A percentile compares a stretch with the other conserved stretches of the same genome.
Conservation (phyloP, 1,140 invertebrate genomes). For the Calephelis nemesis region DNA sequence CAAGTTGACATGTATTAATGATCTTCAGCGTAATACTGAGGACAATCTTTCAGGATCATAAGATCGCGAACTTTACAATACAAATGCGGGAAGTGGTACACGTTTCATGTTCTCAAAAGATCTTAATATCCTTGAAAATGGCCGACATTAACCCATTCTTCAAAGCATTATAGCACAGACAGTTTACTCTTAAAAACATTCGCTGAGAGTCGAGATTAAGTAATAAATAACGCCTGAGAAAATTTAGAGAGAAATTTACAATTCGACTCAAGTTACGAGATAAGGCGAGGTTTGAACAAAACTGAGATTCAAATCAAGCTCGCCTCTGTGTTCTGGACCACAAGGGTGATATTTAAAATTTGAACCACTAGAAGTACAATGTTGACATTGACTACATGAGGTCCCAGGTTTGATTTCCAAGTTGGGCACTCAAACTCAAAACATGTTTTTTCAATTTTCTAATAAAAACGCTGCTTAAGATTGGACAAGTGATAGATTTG, state of each 20-base stretch:
- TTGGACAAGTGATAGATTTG: no score
- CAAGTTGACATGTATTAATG: slow-evolving; percentile 8
- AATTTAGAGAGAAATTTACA: slow-evolving; percentile 67
- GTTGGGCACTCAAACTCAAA: no score
- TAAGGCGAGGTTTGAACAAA: slow-evolving; percentile 28
- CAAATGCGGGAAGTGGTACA: slow-evolving; percentile 1
- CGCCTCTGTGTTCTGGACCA: no score
- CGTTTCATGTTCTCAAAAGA: slow-evolving; percentile 16
- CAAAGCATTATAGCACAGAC: slow-evolving; percentile 48
- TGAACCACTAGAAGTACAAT: no score
- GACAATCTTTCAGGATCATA: slow-evolving; percentile 2
- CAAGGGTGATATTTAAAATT: no score
- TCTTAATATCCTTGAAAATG: slow-evolving; percentile 40
- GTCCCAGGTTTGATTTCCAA: no score
- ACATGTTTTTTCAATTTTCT: no score
- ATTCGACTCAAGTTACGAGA: slow-evolving; percentile 33
- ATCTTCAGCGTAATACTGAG: not conserved
- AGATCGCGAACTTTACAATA: slow-evolving; percentile 8
- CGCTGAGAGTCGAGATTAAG: slow-evolving; percentile 63
- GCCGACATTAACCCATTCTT: slow-evolving; percentile 37
- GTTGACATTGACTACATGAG: no score
- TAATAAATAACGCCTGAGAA: slow-evolving; percentile 67
- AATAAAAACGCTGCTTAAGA: no score
- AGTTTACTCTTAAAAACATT: slow-evolving; percentile 66
- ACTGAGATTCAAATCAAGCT: no score